phyloP scores from a whole-genome alignment of 2,797 vertebrate species.

The Sciurus carolinensis region DNA sequence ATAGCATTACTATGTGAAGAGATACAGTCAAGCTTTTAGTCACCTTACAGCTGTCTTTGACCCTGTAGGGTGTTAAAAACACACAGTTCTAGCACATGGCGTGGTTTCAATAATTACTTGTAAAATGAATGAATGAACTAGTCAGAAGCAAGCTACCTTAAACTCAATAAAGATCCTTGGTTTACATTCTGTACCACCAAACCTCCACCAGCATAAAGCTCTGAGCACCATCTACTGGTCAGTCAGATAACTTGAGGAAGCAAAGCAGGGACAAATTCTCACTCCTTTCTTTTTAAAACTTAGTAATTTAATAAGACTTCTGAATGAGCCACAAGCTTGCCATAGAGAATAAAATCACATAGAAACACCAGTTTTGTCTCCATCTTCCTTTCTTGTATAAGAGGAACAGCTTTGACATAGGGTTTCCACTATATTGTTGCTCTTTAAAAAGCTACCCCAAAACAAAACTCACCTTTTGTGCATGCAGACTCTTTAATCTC shows the following conservation, averaged over 20 bases:
- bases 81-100: background rate
- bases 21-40: slow-evolving; percentile 1
- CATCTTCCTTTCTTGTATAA: background rate
- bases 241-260: background rate
- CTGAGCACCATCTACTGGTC: slow-evolving; percentile 71
- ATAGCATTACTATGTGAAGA: background rate
- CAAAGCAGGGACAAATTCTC: background rate
- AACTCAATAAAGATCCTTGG: slow-evolving; percentile 7
- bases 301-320: slow-evolving; percentile 47
- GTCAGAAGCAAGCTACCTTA: background rate
- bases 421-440: background rate
- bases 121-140: slow-evolving; percentile 42
- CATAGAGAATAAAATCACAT: slow-evolving; percentile 8
- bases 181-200: background rate
- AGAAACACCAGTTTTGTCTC: background rate
- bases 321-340: background rate
- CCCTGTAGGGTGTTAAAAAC: background rate
- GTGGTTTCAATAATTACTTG: background rate
- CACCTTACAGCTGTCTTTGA: background rate
- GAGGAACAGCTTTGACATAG: background rate
- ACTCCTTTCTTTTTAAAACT: slow-evolving; percentile 4
- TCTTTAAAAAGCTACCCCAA: background rate
- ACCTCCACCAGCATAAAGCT: slow-evolving; percentile 11
- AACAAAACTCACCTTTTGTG: slow-evolving; percentile 35
- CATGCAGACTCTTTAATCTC: background rate